These are phyloP conservation scores for Anhinga anhinga DNA, from an alignment of 2,113 vertebrate genomes.

Conservation along the genomic window DNA sequence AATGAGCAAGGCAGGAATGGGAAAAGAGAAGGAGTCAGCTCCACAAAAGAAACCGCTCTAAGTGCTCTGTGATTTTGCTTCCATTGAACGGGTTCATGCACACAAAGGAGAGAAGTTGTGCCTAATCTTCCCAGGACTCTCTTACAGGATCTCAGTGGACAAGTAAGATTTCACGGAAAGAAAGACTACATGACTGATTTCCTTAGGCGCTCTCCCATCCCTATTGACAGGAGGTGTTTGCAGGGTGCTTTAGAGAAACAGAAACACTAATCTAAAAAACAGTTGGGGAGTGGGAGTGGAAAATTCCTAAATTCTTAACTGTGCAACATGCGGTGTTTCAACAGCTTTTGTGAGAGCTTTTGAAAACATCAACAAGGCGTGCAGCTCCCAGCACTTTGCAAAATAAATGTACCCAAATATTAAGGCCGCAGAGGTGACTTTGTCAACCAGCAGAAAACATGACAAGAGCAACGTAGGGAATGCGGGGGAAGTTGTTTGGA, in stretches of 20 bases:
- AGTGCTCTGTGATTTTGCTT: neutral
- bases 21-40: neutral
- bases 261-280: neutral
- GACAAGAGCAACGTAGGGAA: constrained; percentile 19
- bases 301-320: constrained; percentile 49
- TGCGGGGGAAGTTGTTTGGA: constrained; percentile 12
- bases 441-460: constrained; percentile 53
- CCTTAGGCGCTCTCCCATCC: neutral
- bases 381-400: constrained; percentile 10
- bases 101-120: neutral
- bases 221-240: neutral
- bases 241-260: constrained; percentile 14
- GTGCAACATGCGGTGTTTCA: constrained; percentile 14
- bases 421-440: constrained; percentile 17
- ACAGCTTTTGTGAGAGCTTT: constrained; percentile 45
- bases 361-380: constrained; percentile 46
- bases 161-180: neutral
- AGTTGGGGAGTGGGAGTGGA: constrained; percentile 49
- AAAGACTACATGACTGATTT: neutral
- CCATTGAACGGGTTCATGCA: neutral
- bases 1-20: neutral
- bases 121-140: neutral
- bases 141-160: neutral
- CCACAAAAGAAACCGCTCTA: neutral
- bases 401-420: constrained; percentile 42